Base-by-base conservation (phyloP, 1,140 invertebrate genomes). In the Drosophila mauritiana region DNA sequence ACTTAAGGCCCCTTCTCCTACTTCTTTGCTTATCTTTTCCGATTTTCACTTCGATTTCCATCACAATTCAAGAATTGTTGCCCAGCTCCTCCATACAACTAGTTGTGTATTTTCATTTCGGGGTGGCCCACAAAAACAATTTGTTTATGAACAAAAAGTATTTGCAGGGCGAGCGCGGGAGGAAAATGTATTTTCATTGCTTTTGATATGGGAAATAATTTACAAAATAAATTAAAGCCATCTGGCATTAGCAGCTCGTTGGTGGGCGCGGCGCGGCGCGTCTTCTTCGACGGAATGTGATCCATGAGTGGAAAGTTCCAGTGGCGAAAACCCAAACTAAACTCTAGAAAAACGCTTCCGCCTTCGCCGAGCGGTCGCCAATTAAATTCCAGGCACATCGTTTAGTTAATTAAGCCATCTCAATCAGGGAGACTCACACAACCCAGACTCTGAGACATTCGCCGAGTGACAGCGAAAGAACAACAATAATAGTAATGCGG, bases 361-460 rank as follows among this genome's bases (percentile, higher is more conserved):
- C 62, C 56, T 78, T 78, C 27, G 55, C 25, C 51, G 53, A 55
- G 48, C 43, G 13, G 22, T 64, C 67, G 48, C 68, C 81, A 85
- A 85, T 85, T 85, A 86, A 85, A 81, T 85, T 78, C 82, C 82
- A 81, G 82, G 64, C 82, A 78, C 82, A 80, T 85, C 84, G 84
- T 85, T 86, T 85, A 85, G 82, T 85, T 85, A 85, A 85, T 85
- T 85, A 85, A 85, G 82, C 79, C 74, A 86, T 78, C 80, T 85
- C 82, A 86, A 81, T 85, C 81, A 85, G 56, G 43, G 56, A 22
- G 31, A 34, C 56, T 58, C 56, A 15, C 56, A 15, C 25, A 43
- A 37, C 36, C 45, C 37, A 22, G 48, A 27, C 43, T 56, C 51
- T 13, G 36, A 48, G 25, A 48, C 64, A 22, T 51, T 64, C 51